Evolutionary conservation across 1,140 invertebrate species (phyloP), one percentile per base, ranked within the genome.

Genomic region (Drosophila oshimai): DNA sequence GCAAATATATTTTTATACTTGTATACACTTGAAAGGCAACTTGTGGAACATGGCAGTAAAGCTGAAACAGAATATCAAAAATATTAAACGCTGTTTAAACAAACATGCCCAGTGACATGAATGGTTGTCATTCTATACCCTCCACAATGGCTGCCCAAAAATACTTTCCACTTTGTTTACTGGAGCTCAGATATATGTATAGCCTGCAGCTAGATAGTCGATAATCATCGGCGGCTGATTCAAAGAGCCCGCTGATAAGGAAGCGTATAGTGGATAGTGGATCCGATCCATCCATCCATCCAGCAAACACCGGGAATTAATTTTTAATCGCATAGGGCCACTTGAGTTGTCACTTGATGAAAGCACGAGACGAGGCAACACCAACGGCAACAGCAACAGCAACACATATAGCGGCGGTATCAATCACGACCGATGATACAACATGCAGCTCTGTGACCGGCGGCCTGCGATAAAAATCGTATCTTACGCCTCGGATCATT

Each of bases 281-380:
- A 29, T 29, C 28, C 44, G 44, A 55, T 55, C 28, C 53, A 50
- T 54, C 41, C 44, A 28, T 60, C 71, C 47, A 49, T 74, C 36
- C 70, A 42, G 49, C 54, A 74, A 74, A 74, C 71, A 65, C 81
- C 78, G 76, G 70, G 81, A 86, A 86, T 86, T 86, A 86, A 77
- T 81, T 86, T 86, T 86, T 86, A 86, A 86, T 86, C 81, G 81
- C 77, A 57, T 81, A 88, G 67, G 54, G 67, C 81, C 81, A 86
- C 81, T 86, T 86, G 81, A 86, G 67, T 80, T 86, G 80, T 86
- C 80, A 76, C 47, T 80, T 70, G 61, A 62, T 54, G 54, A 51
- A 41, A 41, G 73, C 34, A 58, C 24, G 37, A 54, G 64, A 42
- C 41, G 28, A 9, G 18, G 26, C 36, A 39, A 42, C 44, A 1